Conservation (phyloP, 1,140 invertebrate genomes). For the Megalopta genalis region DNA sequence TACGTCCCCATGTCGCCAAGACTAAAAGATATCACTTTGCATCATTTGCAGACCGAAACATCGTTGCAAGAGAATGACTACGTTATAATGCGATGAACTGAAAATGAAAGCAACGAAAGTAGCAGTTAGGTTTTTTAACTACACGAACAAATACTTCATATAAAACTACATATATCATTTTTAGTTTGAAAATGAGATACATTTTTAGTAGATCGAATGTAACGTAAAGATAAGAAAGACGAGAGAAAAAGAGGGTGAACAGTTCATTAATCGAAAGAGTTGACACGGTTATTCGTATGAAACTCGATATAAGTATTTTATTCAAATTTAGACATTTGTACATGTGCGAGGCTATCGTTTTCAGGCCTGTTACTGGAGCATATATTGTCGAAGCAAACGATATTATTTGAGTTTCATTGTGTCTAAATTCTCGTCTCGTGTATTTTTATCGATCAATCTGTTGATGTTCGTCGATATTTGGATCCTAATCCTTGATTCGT, state of each 20-base stretch:
- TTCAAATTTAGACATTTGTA: conserved; percentile 43
- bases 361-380: conserved; percentile 11
- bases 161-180: neutral
- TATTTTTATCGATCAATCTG: conserved; percentile 11
- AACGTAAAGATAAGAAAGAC: neutral
- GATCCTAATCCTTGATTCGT: conserved; percentile 75
- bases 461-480: conserved; percentile 20
- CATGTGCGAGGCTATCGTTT: conserved; percentile 23
- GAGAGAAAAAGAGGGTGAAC: neutral
- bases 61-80: conserved; percentile 71
- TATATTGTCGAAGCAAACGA: neutral
- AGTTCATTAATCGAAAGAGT: neutral
- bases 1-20: conserved; percentile 77
- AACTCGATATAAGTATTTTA: conserved; percentile 21
- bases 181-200: neutral
- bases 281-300: conserved; percentile 12
- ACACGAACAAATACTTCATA: neutral
- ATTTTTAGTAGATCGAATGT: neutral
- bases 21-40: conserved; percentile 63
- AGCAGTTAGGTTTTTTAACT: neutral
- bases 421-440: neutral
- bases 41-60: conserved; percentile 60
- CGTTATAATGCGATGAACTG: conserved; percentile 74
- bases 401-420: neutral
- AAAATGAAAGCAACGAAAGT: neutral